Percentiles rank a stretch among this genome's conserved stretches.
Evolutionary conservation across 2,888 invertebrate genomes (phyloP).

Genomic region (Rhaphigaster nebulosa): DNA sequence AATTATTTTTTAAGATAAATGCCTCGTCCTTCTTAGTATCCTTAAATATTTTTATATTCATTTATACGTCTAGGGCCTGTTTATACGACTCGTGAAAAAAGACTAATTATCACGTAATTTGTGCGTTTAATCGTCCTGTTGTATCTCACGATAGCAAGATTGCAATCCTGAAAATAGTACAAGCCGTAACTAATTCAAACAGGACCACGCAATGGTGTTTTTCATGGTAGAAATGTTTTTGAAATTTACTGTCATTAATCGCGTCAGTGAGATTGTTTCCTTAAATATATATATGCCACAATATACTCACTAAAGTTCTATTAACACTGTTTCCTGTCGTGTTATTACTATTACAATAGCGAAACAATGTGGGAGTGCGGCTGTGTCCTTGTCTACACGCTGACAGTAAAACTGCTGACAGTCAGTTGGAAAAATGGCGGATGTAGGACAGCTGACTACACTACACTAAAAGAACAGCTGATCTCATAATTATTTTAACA

Average conservation of each 20-base stretch:
- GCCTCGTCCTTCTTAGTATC: neutral
- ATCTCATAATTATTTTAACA: no score
- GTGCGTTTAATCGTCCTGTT: neutral
- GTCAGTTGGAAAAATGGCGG: no score
- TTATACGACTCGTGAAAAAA: neutral
- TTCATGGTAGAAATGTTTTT: neutral
- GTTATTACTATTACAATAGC: no score
- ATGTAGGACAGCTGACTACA: no score
- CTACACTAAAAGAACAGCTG: no score
- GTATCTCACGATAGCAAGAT: neutral
- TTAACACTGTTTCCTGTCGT: no score
- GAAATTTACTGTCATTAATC: neutral
- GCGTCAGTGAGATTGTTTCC: no score
- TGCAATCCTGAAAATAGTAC: neutral
- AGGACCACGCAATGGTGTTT: neutral
- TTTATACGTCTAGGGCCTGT: neutral
- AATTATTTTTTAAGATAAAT: neutral
- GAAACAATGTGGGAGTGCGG: no score
- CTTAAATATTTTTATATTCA: neutral
- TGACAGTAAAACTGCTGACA: no score
- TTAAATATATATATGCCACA: no score
- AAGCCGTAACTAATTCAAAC: neutral
- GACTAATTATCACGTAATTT: neutral
- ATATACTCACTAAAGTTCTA: no score
- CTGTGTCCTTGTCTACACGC: no score